Percentiles rank a stretch among this genome's conserved stretches.
Evolutionary conservation across 1,140 invertebrate genomes (phyloP).

Genomic region (Myzus persicae): DNA sequence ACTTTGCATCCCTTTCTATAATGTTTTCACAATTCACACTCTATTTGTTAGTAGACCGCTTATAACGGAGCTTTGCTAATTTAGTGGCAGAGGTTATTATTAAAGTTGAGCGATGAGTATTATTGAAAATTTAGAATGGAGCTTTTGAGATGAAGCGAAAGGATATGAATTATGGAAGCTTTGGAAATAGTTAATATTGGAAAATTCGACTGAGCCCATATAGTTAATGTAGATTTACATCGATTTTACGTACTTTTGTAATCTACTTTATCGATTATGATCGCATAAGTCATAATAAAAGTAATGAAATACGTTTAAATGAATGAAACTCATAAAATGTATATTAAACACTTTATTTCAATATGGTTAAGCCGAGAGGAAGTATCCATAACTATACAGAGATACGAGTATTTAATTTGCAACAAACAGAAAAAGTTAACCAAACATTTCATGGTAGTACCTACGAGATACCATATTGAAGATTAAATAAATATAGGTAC

Average conservation of each 20-base stretch:
- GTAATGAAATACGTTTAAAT: neutral
- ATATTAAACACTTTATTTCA: neutral
- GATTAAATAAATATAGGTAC: neutral
- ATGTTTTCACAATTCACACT: too few species aligned
- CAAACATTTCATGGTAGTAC: neutral
- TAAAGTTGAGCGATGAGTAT: too few species aligned
- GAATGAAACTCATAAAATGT: neutral
- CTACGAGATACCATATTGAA: neutral
- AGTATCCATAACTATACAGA: neutral
- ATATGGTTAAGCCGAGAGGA: neutral
- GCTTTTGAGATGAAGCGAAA: too few species aligned
- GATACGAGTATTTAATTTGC: neutral
- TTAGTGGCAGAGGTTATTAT: too few species aligned
- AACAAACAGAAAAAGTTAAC: neutral
- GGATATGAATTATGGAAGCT: too few species aligned
- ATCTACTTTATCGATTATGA: neutral
- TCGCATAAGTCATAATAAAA: neutral
- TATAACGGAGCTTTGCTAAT: too few species aligned
- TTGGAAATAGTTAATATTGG: too few species aligned
- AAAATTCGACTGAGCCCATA: too few species aligned
- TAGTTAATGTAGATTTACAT: too few species aligned
- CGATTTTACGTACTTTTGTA: neutral
- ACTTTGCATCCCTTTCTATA: too few species aligned
- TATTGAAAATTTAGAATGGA: too few species aligned
- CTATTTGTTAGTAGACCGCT: too few species aligned